Percentiles rank a stretch among this genome's conserved stretches.
Evolutionary conservation across 2,888 invertebrate genomes (phyloP).

Genomic region (Reticulitermes lucifugus): DNA sequence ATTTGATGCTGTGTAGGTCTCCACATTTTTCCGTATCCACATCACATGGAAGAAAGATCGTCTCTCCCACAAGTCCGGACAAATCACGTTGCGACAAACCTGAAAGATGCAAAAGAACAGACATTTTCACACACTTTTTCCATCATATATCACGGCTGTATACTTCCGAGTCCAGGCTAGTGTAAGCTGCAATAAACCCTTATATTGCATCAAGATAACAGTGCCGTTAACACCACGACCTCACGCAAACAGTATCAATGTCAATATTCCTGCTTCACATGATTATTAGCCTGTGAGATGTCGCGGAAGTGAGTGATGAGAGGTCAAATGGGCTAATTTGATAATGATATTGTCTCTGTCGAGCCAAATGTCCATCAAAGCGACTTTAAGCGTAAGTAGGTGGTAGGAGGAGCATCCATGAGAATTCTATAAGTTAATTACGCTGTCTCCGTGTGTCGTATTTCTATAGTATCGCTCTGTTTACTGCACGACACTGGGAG

Average conservation of each 20-base stretch:
- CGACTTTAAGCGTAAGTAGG: no score
- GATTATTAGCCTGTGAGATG: no score
- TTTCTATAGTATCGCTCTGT: no score
- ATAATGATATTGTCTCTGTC: no score
- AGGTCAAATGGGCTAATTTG: no score
- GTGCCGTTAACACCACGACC: background rate
- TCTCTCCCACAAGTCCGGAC: slow-evolving; percentile 76
- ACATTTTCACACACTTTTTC: background rate
- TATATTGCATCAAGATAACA: background rate
- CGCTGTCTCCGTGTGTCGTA: no score
- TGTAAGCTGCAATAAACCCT: background rate
- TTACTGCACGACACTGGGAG: no score
- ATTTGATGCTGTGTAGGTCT: slow-evolving; percentile 85
- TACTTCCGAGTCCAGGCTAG: background rate
- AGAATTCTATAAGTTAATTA: no score
- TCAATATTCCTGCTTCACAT: no score
- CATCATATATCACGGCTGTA: background rate
- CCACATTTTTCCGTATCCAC: slow-evolving; percentile 79
- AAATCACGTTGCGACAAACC: slow-evolving; percentile 67
- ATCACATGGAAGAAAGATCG: slow-evolving; percentile 77
- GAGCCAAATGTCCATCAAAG: no score
- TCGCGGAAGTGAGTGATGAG: no score
- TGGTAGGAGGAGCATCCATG: no score
- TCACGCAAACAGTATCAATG: background rate
- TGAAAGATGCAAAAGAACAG: slow-evolving; percentile 35